Evolutionary conservation across 2,113 vertebrate species (phyloP).

Genomic region (Nematolebias whitei): DNA sequence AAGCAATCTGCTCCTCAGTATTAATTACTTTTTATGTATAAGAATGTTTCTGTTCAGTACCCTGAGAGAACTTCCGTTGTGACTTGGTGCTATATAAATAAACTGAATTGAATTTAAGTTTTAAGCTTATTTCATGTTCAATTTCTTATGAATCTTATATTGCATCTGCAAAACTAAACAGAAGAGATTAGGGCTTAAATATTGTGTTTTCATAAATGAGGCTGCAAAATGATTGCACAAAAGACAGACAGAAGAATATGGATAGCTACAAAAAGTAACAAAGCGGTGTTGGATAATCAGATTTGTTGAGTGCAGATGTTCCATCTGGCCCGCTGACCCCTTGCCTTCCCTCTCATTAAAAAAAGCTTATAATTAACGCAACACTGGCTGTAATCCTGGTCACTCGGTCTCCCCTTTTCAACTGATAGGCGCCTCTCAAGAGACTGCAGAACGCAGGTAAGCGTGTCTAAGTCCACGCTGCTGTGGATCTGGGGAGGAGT

Average conservation of each 20-base stretch:
- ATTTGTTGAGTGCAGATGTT: slow-evolving; percentile 66
- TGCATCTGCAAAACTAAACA: slow-evolving; percentile 38
- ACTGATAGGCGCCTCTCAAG: slow-evolving; percentile 52
- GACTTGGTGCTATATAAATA: too few relatives aligned
- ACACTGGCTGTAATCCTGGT: slow-evolving; percentile 60
- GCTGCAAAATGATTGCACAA: slow-evolving; percentile 47
- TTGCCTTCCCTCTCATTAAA: slow-evolving; percentile 56
- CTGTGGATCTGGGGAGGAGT: slow-evolving; percentile 42
- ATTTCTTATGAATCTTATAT: too few relatives aligned
- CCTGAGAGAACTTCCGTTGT: too few relatives aligned
- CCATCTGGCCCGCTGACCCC: slow-evolving; percentile 55
- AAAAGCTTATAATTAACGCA: slow-evolving; percentile 68
- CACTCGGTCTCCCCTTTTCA: slow-evolving; percentile 44
- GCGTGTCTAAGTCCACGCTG: slow-evolving; percentile 51
- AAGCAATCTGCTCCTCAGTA: too few relatives aligned
- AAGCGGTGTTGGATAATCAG: slow-evolving; percentile 58
- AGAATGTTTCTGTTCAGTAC: too few relatives aligned
- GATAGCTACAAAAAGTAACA: slow-evolving; percentile 45
- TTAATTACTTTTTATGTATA: too few relatives aligned
- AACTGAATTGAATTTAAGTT: too few relatives aligned
- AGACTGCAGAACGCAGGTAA: slow-evolving; percentile 53
- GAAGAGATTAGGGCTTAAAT: slow-evolving; percentile 35
- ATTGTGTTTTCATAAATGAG: neutral
- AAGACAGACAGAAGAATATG: slow-evolving; percentile 25
- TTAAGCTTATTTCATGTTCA: too few relatives aligned